phyloP scores from a whole-genome alignment of 2,797 vertebrate genomes.

The Ispidina picta region DNA sequence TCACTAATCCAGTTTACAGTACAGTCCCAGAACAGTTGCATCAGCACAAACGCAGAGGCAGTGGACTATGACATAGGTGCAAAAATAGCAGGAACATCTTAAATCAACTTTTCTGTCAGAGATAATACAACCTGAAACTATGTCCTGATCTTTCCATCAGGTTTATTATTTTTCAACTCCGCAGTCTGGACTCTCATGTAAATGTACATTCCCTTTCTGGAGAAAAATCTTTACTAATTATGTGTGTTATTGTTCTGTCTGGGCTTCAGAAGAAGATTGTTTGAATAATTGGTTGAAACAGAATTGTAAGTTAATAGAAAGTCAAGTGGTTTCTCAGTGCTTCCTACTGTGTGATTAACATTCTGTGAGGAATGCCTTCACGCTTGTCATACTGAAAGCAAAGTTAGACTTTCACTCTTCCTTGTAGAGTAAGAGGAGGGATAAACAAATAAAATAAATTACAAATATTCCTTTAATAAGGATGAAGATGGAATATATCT shows the following conservation, averaged over 20 bases:
- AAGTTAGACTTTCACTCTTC: background rate
- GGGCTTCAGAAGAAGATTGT: background rate
- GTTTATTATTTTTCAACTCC: background rate
- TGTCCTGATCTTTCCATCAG: background rate
- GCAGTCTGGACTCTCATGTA: background rate
- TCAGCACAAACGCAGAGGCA: background rate
- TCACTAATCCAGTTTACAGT: background rate
- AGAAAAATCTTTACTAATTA: background rate
- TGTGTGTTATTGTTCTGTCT: background rate
- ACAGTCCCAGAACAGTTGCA: background rate
- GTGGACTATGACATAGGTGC: background rate
- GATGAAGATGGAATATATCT: constrained; percentile 28
- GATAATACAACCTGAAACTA: background rate
- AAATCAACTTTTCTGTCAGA: background rate
- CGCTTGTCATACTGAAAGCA: background rate
- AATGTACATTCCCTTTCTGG: background rate
- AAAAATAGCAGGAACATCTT: background rate
- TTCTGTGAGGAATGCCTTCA: background rate
- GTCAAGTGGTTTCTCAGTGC: background rate
- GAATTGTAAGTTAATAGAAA: background rate
- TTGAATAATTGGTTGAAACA: background rate
- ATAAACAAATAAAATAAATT: constrained; percentile 41
- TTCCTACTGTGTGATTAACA: background rate
- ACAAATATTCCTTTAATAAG: constrained; percentile 8
- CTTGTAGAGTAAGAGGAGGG: background rate